Base-by-base conservation (phyloP, 1,140 invertebrate genomes). In the Danaus melanippus region DNA sequence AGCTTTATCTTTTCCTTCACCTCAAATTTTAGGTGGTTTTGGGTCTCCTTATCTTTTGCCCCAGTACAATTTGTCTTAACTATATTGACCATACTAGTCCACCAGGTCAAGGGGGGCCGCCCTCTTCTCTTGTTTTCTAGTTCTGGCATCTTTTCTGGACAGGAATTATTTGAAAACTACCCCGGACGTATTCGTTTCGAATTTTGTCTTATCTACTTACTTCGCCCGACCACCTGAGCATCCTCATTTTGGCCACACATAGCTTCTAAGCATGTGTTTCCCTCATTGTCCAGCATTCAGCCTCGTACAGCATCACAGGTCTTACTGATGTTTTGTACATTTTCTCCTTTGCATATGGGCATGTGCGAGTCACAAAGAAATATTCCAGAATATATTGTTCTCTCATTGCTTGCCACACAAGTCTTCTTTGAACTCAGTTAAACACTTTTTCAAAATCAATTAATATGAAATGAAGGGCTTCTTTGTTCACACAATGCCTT, bases 391-490 rank as follows among this genome's bases (percentile, higher is more conserved):
- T 15, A 15, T 15, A 15, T 15, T 15, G 15, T 15, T 15, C 15
- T 15, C 15, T 1, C 15, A 15, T 15, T 15, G 7, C 8, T 12
- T 65, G 44, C 66, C 4, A 65, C 44, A 42, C 66, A 15, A 15
- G 10, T 41, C 50, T 50, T 10, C 57, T 43, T 10, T 58, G 59
- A 0, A 64, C 48, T 50, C 56, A n/a, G 12, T 67, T 54, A 11
- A 62, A 69, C 15, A 3, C 15, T 15, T 15, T 15, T 15, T 15
- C 15, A 0, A 67, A 52, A 32, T 65, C 64, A 7, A 70, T 65
- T 32, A 65, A 63, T 1, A 52, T 7, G 11, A 63, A 12, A 40
- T 67, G 53, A 4, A 67, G 40, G 17, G 67, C 44, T 42, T 55
- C 42, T 40, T 42, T 62, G 32, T 59, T 15, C 3, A 42, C 12